These are phyloP conservation scores for Epizoanthus ramosus DNA, from an alignment of 92 coral and sea anemone genomes.

Conservation along the genomic window DNA sequence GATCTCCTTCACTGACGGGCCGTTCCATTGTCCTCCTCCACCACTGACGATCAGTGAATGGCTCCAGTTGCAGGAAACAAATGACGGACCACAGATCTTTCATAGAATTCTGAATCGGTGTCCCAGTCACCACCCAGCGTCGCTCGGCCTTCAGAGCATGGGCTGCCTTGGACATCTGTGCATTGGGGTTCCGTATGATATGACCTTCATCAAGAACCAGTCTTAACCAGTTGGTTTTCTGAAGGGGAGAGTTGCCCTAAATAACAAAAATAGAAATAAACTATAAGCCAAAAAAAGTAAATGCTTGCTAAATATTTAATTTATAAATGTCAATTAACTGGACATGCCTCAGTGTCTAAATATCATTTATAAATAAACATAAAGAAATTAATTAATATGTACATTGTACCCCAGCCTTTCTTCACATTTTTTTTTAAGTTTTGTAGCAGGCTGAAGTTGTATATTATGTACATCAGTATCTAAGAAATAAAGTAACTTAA, in stretches of 20 bases:
- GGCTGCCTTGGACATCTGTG: slow-evolving; percentile 81
- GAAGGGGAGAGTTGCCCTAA: slow-evolving; percentile 76
- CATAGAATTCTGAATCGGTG: slow-evolving; percentile 86
- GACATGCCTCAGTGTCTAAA: no score
- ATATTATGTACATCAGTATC: no score
- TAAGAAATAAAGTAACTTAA: no score
- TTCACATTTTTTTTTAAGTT: no score
- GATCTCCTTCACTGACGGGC: slow-evolving; percentile 78
- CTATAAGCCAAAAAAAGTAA: neutral
- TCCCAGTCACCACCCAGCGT: slow-evolving; percentile 85
- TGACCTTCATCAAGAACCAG: slow-evolving; percentile 86
- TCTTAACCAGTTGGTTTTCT: slow-evolving; percentile 64
- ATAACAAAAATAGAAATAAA: neutral
- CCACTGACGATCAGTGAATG: slow-evolving; percentile 89
- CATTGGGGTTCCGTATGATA: slow-evolving; percentile 78
- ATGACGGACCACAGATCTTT: slow-evolving; percentile 84
- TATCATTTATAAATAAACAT: no score
- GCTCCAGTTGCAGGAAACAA: slow-evolving; percentile 77
- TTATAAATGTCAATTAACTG: no score
- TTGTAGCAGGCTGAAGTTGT: no score
- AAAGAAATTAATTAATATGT: no score
- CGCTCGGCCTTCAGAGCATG: slow-evolving; percentile 77
- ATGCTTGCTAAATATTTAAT: no score
- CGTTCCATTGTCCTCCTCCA: slow-evolving; percentile 81
- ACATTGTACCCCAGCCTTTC: no score